Percentiles rank a stretch among this genome's conserved stretches.
Evolutionary conservation across 2,113 vertebrate species (phyloP).

Genomic region (Pelodiscus sinensis): DNA sequence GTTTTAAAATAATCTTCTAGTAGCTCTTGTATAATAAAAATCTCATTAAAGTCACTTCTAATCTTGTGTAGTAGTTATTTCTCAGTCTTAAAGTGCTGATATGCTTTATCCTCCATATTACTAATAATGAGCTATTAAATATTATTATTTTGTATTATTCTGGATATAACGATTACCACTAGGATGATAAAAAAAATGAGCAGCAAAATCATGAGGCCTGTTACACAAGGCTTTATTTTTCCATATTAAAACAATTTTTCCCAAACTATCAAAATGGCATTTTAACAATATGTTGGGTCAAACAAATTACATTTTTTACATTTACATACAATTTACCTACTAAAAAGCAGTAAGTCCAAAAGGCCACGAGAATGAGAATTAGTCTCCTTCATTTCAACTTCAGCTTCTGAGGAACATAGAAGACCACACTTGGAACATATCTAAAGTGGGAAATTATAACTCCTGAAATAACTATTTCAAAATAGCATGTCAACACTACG

Average conservation of each 20-base stretch:
- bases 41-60: not conserved
- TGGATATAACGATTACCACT: not conserved
- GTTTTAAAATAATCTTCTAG: too few relatives aligned
- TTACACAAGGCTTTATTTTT: not conserved
- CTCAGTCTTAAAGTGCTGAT: fast-evolving
- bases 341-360: fast-evolving
- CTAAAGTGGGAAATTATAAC: too few relatives aligned
- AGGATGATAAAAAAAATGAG: not conserved
- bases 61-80: fast-evolving
- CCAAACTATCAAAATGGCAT: too few relatives aligned
- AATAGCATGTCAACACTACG: too few relatives aligned
- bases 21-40: not conserved
- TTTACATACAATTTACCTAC: not conserved
- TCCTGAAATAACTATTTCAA: too few relatives aligned
- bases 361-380: not conserved
- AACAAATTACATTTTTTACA: not conserved
- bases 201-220: not conserved
- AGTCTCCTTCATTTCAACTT: not conserved
- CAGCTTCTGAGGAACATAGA: not conserved
- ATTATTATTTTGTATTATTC: not conserved
- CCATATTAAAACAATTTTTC: not conserved
- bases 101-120: fast-evolving
- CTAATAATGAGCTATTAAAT: not conserved
- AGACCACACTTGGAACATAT: not conserved
- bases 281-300: not conserved